Evolutionary conservation across 1,140 invertebrate species (phyloP), one percentile per base, ranked within the genome.

Genomic region (Drosophila truncata): DNA sequence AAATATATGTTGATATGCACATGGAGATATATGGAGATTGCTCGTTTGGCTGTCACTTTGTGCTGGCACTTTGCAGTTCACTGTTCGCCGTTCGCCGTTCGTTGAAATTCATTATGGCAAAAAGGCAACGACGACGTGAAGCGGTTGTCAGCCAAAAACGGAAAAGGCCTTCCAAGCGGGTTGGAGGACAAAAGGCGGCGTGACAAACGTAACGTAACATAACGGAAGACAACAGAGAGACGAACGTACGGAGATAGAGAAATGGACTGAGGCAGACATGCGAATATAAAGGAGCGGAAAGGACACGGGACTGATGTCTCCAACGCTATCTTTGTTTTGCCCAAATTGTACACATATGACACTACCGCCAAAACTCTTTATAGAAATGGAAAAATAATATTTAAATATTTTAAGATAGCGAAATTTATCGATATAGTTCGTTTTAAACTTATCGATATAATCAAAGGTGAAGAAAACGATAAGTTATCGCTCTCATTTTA

Each of bases 161-260:
- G 69, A 72, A 64, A 61, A 80, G 33, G 33, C 27, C 33, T 50
- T 64, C 27, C 27, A n/a, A n/a, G 23, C 35, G 61, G 61, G 18
- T 18, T 7, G 61, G 44, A 50, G 73, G 75, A 83, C 81, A 84
- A 84, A 80, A 69, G 76, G 65, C 74, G 74, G 65, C 75, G 80
- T 87, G 83, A 87, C 83, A 87, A 83, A 87, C 82, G 83, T 80
- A 83, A 80, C 82, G 82, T 79, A 80, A 84, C 82, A 80, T 73
- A 87, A 88, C 83, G 84, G 83, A 87, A 86, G 67, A 83, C 71
- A 74, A 37, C 78, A 73, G 78, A 78, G 67, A 78, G 66, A 57
- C 39, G 35, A 23, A 50, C 66, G 58, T 46, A 25, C 20, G 42
- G 25, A 13, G 18, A 46, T 13, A 31, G 16, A 18, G 11, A 37